phyloP scores from a whole-genome alignment of 2,888 invertebrate species.

The Melikaiella ostensackeni region DNA sequence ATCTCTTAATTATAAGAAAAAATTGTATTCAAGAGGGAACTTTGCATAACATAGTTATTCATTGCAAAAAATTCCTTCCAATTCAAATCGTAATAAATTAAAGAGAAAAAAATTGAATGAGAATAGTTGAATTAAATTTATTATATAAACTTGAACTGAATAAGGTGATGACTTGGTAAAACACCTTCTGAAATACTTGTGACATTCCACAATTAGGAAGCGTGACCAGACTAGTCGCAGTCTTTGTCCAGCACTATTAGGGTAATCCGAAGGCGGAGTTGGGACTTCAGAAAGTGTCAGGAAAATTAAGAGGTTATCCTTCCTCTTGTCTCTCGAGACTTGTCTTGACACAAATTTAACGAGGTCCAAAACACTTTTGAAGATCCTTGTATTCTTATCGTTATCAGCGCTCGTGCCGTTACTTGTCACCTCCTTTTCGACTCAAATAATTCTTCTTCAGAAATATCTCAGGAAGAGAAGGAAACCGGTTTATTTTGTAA shows the following conservation, averaged over 20 bases:
- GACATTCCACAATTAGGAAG: conserved; percentile 69
- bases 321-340: neutral
- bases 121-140: neutral
- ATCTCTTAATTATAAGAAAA: neutral
- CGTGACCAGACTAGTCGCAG: conserved; percentile 62
- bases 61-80: neutral
- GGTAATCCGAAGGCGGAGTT: conserved; percentile 20
- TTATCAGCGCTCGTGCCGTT: neutral
- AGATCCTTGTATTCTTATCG: conserved; percentile 26
- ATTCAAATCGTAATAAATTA: neutral
- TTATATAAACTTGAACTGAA: neutral
- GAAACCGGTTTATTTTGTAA: conserved; percentile 13
- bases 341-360: conserved; percentile 12
- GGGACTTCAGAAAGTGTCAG: conserved; percentile 18
- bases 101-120: neutral
- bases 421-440: neutral
- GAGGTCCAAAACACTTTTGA: conserved; percentile 2
- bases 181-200: conserved; percentile 63
- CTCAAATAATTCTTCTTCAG: conserved; percentile 8
- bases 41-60: neutral
- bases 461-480: neutral
- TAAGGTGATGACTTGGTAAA: conserved; percentile 8
- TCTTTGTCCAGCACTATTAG: conserved; percentile 20
- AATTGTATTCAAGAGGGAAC: neutral
- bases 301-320: conserved; percentile 28